A percentile compares a stretch with the other conserved stretches of the same genome.
Conservation (phyloP, 2,888 invertebrate species). For the Tipula vernalis region DNA sequence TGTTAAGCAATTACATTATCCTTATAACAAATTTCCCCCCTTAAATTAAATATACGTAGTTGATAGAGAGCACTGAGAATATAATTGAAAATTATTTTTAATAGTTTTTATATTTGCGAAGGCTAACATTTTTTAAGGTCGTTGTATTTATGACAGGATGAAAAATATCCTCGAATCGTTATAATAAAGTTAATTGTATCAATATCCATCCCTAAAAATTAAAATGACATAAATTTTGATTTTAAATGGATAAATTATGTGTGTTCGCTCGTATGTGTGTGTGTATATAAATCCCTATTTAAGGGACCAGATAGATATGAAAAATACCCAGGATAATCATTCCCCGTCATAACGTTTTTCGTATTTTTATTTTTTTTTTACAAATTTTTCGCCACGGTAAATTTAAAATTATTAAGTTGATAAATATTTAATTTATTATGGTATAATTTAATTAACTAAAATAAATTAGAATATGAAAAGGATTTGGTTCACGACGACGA, state of each 20-base stretch:
- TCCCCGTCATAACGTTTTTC: background rate
- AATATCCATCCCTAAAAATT: background rate
- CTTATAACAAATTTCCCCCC: background rate
- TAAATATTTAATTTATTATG: conserved; percentile 4
- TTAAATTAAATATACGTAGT: background rate
- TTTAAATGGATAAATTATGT: background rate
- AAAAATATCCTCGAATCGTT: background rate
- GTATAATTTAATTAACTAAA: background rate
- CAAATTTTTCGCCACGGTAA: background rate
- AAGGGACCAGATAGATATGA: background rate
- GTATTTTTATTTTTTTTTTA: background rate
- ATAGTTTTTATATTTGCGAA: background rate
- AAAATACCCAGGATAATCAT: background rate
- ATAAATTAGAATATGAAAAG: background rate
- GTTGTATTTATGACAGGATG: background rate
- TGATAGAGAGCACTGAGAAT: background rate
- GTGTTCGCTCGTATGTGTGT: background rate
- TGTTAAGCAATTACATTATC: background rate
- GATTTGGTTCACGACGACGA: background rate
- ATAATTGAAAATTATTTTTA: background rate
- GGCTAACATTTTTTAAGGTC: background rate
- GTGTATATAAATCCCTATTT: background rate
- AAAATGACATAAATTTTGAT: background rate
- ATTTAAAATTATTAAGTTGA: background rate
- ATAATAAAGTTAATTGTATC: background rate